Conservation (phyloP, 2,797 vertebrate species). For the Craterocephalus amniculus region DNA sequence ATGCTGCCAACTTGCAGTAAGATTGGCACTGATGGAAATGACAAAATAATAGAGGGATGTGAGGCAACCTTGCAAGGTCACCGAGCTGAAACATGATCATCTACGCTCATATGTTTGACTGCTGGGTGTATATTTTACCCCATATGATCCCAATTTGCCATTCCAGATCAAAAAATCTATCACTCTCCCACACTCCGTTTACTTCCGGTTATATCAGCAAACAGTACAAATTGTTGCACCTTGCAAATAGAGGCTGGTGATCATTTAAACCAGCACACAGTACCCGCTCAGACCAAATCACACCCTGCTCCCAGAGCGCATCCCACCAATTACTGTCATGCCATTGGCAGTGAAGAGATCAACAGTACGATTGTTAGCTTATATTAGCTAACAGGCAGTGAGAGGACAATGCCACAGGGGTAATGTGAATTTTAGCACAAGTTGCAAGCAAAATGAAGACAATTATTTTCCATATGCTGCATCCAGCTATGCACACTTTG, state of each 20-base stretch:
- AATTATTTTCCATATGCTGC: conserved; percentile 56
- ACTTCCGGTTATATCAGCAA: conserved; percentile 18
- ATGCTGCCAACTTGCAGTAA: background rate
- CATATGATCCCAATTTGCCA: conserved; percentile 33
- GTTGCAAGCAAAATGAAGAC: conserved; percentile 57
- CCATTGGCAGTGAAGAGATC: conserved; percentile 51
- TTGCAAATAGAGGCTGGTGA: conserved; percentile 36
- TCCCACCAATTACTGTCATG: conserved; percentile 57
- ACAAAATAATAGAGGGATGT: conserved; percentile 28
- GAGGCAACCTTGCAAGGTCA: conserved; percentile 22
- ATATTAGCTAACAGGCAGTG: conserved; percentile 63
- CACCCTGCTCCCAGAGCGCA: conserved; percentile 30
- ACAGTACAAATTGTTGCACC: conserved; percentile 26
- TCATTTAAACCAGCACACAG: conserved; percentile 38
- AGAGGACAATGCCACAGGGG: conserved; percentile 51
- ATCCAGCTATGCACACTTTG: conserved; percentile 38
- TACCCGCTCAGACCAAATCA: conserved; percentile 33
- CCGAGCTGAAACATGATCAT: conserved; percentile 22
- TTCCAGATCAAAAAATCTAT: conserved; percentile 38
- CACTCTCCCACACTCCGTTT: conserved; percentile 23
- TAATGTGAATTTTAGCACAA: conserved; percentile 55
- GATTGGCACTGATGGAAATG: conserved; percentile 14
- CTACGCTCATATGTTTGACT: conserved; percentile 11
- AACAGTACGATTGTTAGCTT: conserved; percentile 55
- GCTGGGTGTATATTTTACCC: conserved; percentile 1